These are phyloP conservation scores for Turdus rufiventris DNA, from an alignment of 2,113 vertebrate genomes.

Conservation along the genomic window DNA sequence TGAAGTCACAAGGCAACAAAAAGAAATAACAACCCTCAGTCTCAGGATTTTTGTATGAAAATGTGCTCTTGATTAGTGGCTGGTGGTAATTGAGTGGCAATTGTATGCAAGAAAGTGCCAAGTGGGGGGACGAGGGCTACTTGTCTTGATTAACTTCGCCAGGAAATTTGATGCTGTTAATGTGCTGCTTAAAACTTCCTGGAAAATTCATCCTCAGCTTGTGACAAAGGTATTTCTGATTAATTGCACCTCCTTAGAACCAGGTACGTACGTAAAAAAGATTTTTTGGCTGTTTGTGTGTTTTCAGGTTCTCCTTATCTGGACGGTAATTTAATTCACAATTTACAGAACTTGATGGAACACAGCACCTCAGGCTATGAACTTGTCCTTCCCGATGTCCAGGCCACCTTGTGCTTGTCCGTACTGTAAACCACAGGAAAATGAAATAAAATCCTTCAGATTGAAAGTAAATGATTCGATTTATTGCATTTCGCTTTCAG, in stretches of 20 bases:
- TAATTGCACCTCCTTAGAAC: neutral
- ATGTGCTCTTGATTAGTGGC: neutral
- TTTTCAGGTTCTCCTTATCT: neutral
- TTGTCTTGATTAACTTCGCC: neutral
- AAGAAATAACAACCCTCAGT: neutral
- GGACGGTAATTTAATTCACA: neutral
- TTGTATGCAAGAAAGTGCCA: constrained; percentile 15
- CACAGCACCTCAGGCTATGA: neutral
- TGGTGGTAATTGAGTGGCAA: neutral
- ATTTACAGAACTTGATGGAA: neutral
- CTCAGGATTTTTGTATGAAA: neutral
- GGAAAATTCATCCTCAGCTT: neutral
- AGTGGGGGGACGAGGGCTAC: neutral
- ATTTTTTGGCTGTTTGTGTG: neutral
- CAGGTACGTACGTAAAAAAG: neutral
- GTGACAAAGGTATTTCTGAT: neutral
- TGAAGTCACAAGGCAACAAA: neutral
- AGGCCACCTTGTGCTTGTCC: neutral
- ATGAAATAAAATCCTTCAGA: neutral
- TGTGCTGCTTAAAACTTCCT: neutral
- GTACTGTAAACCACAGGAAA: neutral
- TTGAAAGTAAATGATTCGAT: neutral
- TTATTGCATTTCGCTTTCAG: neutral
- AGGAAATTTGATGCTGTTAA: neutral
- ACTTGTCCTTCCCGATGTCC: neutral